Conservation (phyloP, 1,140 invertebrate genomes). For the Meloidogyne exigua region DNA sequence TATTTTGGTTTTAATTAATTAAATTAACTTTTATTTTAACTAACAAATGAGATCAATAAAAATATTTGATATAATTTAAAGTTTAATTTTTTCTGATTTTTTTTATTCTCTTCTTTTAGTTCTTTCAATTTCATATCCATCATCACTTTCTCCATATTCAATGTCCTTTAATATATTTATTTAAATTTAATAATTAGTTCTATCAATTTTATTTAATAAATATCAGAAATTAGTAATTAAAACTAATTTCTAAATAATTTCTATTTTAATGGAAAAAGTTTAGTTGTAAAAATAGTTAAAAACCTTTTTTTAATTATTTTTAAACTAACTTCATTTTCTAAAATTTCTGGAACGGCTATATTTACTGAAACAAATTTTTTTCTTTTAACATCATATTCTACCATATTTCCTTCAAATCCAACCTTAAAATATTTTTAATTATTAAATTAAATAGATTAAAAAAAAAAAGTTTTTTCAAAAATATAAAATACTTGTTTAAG, state of each 20-base stretch:
- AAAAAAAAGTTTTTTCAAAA: no score
- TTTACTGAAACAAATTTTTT: background rate
- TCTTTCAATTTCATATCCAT: background rate
- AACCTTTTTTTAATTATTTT: no score
- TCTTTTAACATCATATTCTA: background rate
- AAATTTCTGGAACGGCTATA: background rate
- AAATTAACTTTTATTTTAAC: background rate
- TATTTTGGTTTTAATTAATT: no score
- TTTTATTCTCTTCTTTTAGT: background rate
- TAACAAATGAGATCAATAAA: background rate
- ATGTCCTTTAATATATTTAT: background rate
- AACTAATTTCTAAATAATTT: no score
- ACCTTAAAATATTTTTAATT: constrained; percentile 1
- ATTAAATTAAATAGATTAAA: background rate
- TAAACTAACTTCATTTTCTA: background rate
- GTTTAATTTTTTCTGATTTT: background rate
- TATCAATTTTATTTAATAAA: no score
- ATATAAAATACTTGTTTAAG: constrained; percentile 21
- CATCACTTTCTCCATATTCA: background rate
- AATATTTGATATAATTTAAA: background rate
- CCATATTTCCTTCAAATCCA: constrained; percentile 5
- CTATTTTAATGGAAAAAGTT: no score
- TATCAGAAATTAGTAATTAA: no score
- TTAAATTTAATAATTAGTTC: no score
- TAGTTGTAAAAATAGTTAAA: no score